phyloP scores from a whole-genome alignment of 2,797 vertebrate genomes.

The Microctenopoma steveboyesi region DNA sequence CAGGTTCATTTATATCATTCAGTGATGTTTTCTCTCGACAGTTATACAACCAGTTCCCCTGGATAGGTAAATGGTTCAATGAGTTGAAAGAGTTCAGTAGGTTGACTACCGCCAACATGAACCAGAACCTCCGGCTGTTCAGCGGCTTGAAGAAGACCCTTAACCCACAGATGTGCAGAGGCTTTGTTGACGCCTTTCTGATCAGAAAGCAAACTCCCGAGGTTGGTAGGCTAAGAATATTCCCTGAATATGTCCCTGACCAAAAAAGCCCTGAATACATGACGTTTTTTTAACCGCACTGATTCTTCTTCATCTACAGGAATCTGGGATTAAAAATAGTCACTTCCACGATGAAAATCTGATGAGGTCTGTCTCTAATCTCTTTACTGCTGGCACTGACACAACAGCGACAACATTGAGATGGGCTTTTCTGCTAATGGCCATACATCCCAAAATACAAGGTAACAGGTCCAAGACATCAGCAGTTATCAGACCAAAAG shows the following conservation, averaged over 20 bases:
- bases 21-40: neutral
- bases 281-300: too few relatives aligned
- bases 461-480: too few relatives aligned
- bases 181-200: slow-evolving; percentile 55
- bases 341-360: slow-evolving; percentile 59
- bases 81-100: too few relatives aligned
- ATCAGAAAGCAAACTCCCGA: slow-evolving; percentile 27
- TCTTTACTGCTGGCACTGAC: slow-evolving; percentile 74
- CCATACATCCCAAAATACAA: slow-evolving; percentile 66
- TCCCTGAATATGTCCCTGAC: too few relatives aligned
- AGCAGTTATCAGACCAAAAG: too few relatives aligned
- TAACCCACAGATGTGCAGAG: slow-evolving; percentile 50
- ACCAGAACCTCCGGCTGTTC: slow-evolving; percentile 17
- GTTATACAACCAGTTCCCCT: slow-evolving; percentile 47
- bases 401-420: slow-evolving; percentile 65
- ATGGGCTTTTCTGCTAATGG: slow-evolving; percentile 71
- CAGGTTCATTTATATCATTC: too few relatives aligned
- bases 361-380: slow-evolving; percentile 12
- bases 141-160: slow-evolving; percentile 47
- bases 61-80: neutral
- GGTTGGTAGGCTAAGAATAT: neutral
- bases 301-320: slow-evolving; percentile 6
- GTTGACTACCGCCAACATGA: neutral
- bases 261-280: too few relatives aligned
- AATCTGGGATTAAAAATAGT: slow-evolving; percentile 19